Percentiles rank a stretch among this genome's conserved stretches.
phyloP scores from a whole-genome alignment of 1,140 invertebrate species.

The Zaprionus ornatus region DNA sequence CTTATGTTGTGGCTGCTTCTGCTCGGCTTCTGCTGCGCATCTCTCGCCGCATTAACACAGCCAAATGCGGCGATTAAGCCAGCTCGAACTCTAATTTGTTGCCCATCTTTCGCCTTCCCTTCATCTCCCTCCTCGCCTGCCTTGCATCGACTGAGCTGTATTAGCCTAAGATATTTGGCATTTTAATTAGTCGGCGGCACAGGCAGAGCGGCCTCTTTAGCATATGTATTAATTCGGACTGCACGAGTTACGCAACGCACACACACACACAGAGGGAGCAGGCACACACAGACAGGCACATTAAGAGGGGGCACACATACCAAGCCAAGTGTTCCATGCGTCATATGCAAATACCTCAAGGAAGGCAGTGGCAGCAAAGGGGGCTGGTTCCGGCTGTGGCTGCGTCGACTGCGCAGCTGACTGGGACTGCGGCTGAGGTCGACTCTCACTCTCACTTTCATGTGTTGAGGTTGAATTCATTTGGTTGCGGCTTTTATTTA shows the following conservation, averaged over 20 bases:
- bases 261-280: conserved; percentile 8
- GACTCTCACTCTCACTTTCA: conserved; percentile 36
- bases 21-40: conserved; percentile 9
- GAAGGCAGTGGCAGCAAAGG: background rate
- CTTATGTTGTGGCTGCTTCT: conserved; percentile 13
- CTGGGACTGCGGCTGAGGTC: conserved; percentile 50
- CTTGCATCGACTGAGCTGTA: background rate
- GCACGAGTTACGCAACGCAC: conserved; percentile 35
- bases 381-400: conserved; percentile 60
- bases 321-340: background rate
- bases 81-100: conserved; percentile 33
- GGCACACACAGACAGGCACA: background rate
- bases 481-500: conserved; percentile 55
- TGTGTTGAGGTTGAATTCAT: conserved; percentile 51
- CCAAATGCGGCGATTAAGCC: conserved; percentile 27
- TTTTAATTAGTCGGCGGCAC: conserved; percentile 38
- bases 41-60: conserved; percentile 39
- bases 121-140: background rate
- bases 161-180: conserved; percentile 6
- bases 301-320: too few relatives aligned
- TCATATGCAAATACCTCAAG: background rate
- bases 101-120: background rate
- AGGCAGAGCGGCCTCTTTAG: conserved; percentile 24
- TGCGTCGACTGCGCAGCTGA: conserved; percentile 44
- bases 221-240: conserved; percentile 40